A percentile compares a stretch with the other conserved stretches of the same genome.
Evolutionary conservation across 2,113 vertebrate species (phyloP).

Genomic region (Cepphus grylle): DNA sequence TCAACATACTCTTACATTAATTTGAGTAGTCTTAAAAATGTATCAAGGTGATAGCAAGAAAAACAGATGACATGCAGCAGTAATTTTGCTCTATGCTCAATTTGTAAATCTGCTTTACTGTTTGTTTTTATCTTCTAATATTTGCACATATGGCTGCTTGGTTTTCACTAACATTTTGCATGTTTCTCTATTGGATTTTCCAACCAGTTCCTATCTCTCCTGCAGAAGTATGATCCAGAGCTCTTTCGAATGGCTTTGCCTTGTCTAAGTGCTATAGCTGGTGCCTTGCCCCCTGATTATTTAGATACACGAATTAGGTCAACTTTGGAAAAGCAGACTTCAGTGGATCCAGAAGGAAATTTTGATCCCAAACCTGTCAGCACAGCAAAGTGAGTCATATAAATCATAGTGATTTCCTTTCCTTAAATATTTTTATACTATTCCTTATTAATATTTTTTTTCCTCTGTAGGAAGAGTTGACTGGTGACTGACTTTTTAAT

Average conservation of each 20-base stretch:
- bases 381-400: constrained; percentile 87
- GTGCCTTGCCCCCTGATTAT: constrained; percentile 94
- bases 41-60: not conserved
- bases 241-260: constrained; percentile 98
- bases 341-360: constrained; percentile 92
- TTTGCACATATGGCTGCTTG: not conserved
- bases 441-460: not conserved
- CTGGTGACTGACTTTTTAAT: not conserved
- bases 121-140: constrained; percentile 13
- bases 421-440: not conserved
- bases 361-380: constrained; percentile 96
- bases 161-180: constrained; percentile 58
- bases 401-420: not conserved
- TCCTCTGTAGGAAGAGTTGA: not conserved
- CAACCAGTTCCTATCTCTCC: constrained; percentile 72
- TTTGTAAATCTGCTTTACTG: not conserved
- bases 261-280: constrained; percentile 95
- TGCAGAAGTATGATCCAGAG: constrained; percentile 93
- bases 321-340: constrained; percentile 87
- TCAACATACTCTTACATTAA: not conserved
- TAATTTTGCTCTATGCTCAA: not conserved
- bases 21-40: not conserved
- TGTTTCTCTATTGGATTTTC: constrained; percentile 72
- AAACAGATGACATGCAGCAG: not conserved
- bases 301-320: constrained; percentile 86